Conservation (phyloP, 37 sponge, comb jelly and placozoan species). For the Petrosia ficiformis region DNA sequence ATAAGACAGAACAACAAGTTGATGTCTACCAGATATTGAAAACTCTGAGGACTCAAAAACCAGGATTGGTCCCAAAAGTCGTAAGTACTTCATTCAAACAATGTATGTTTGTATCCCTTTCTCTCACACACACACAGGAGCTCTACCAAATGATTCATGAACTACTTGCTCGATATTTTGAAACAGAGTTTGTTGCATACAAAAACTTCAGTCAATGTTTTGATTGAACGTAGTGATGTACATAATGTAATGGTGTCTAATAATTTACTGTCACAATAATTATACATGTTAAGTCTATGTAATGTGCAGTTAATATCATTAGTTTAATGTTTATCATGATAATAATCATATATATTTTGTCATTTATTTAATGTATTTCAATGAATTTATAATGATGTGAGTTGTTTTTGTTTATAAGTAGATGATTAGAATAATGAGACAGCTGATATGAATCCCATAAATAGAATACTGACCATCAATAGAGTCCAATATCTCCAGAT, state of each 20-base stretch:
- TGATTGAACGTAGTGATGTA: not conserved
- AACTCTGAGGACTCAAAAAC: not conserved
- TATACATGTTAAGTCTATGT: too few relatives aligned
- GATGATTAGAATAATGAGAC: constrained; percentile 30
- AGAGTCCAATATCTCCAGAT: constrained; percentile 30
- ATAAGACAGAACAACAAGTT: constrained; percentile 29
- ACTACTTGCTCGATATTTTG: not conserved
- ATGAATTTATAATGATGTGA: too few relatives aligned
- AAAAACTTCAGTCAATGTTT: constrained; percentile 18
- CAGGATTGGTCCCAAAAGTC: not conserved
- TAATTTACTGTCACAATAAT: too few relatives aligned
- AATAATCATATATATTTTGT: too few relatives aligned
- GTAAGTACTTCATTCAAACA: constrained; percentile 1
- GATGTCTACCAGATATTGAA: constrained; percentile 41
- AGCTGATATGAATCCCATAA: constrained; percentile 45
- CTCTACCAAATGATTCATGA: constrained; percentile 32
- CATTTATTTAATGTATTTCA: too few relatives aligned
- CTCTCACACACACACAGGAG: constrained; percentile 21
- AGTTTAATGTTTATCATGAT: too few relatives aligned
- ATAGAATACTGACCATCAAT: constrained; percentile 27
- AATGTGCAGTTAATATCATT: too few relatives aligned
- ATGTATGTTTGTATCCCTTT: not conserved
- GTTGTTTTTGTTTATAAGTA: too few relatives aligned
- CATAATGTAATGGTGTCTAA: not conserved
- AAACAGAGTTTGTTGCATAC: constrained; percentile 25